A percentile compares a stretch with the other conserved stretches of the same genome.
Conservation (phyloP, 2,797 vertebrate species). For the Zenarchopterus dispar region DNA sequence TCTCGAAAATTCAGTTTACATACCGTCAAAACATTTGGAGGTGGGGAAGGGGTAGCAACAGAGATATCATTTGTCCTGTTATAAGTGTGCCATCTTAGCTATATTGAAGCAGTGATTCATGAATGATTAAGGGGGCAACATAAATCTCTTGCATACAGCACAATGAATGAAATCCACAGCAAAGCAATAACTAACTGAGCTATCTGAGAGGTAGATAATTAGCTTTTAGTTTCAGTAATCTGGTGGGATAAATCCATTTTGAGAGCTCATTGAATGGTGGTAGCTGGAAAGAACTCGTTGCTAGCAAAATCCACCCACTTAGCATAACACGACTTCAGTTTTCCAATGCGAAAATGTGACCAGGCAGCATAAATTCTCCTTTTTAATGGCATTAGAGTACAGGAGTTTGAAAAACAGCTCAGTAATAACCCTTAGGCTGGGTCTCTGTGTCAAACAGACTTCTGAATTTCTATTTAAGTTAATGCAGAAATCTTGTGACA, state of each 20-base stretch:
- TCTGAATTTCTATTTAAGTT: slow-evolving; percentile 21
- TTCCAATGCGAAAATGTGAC: not conserved
- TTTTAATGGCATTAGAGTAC: not conserved
- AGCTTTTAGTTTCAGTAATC: slow-evolving; percentile 4
- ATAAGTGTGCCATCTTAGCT: not conserved
- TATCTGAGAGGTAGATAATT: slow-evolving; percentile 11
- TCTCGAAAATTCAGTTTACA: not conserved
- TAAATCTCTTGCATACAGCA: too few species aligned
- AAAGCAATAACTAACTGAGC: not conserved
- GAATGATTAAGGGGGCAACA: too few species aligned
- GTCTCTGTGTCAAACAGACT: slow-evolving; percentile 14
- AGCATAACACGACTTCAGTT: slow-evolving; percentile 17
- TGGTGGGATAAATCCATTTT: not conserved
- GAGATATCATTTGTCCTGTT: not conserved
- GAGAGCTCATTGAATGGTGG: not conserved
- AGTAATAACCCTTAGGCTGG: slow-evolving; percentile 14
- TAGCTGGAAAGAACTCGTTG: not conserved
- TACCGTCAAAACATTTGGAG: too few species aligned
- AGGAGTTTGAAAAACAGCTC: slow-evolving; percentile 22
- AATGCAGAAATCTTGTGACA: not conserved
- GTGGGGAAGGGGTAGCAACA: too few species aligned
- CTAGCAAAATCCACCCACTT: slow-evolving; percentile 13
- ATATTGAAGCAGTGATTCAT: not conserved
- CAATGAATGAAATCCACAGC: not conserved
- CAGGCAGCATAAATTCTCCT: slow-evolving; percentile 16